phyloP scores from a whole-genome alignment of 2,113 vertebrate genomes.

The Rousettus leschenaultii region DNA sequence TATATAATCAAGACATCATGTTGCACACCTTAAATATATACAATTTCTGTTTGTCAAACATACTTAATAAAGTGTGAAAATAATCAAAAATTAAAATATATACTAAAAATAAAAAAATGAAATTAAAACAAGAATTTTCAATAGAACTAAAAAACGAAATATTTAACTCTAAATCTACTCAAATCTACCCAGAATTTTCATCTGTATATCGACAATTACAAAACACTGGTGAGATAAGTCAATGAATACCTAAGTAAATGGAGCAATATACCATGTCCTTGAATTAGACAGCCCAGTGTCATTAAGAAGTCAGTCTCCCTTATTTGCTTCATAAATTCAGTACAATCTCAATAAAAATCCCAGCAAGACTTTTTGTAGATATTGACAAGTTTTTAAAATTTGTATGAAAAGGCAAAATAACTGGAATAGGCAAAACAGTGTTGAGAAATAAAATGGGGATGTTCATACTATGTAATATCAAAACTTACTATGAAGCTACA shows the following conservation, averaged over 20 bases:
- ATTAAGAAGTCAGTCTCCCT: not conserved
- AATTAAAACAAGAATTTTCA: not conserved
- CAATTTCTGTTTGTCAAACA: not conserved
- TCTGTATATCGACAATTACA: not conserved
- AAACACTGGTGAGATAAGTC: not conserved
- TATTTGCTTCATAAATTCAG: not conserved
- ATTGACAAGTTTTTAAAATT: not conserved
- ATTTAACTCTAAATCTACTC: not conserved
- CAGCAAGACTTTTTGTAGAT: not conserved
- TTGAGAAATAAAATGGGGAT: not conserved
- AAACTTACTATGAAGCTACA: not conserved
- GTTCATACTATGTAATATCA: not conserved
- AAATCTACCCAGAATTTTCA: not conserved
- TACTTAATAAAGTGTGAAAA: not conserved
- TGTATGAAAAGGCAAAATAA: not conserved
- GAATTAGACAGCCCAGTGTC: not conserved
- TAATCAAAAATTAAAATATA: not conserved
- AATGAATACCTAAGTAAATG: not conserved
- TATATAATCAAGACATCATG: too few relatives aligned
- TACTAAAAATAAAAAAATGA: not conserved
- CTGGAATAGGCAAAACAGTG: not conserved
- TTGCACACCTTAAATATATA: not conserved
- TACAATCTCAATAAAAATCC: not conserved
- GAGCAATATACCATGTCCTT: not conserved
- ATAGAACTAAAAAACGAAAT: not conserved